These are phyloP conservation scores for Thomomys bottae DNA, from an alignment of 2,113 vertebrate species.

Conservation along the genomic window DNA sequence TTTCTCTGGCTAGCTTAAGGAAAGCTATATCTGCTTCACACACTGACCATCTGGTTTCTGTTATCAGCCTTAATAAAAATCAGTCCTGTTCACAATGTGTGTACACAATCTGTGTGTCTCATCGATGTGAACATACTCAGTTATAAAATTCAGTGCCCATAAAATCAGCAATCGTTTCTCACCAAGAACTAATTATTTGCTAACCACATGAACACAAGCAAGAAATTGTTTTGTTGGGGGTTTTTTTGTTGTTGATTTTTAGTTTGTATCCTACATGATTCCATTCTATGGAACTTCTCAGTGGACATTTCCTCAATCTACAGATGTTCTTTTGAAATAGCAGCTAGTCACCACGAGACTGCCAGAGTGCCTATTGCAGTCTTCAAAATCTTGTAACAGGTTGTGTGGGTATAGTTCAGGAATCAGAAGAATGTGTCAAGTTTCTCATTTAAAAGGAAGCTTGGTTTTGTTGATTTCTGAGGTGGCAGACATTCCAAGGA, in stretches of 20 bases:
- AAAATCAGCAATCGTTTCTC: not conserved
- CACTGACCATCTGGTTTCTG: constrained; percentile 42
- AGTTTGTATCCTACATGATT: not conserved
- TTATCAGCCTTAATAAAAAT: constrained; percentile 59
- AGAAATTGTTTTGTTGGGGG: too few relatives aligned
- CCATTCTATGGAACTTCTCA: not conserved
- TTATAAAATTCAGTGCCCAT: constrained; percentile 3
- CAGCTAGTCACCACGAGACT: not conserved
- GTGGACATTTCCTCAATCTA: constrained; percentile 18
- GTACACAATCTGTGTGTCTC: not conserved
- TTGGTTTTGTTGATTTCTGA: constrained; percentile 71
- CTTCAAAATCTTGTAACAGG: constrained; percentile 63
- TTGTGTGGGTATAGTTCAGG: constrained; percentile 70
- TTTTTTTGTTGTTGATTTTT: too few relatives aligned
- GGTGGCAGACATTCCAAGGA: constrained; percentile 72
- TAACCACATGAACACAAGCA: not conserved
- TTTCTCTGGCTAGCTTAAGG: constrained; percentile 26
- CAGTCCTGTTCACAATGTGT: not conserved
- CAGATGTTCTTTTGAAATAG: constrained; percentile 4
- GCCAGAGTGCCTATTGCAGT: not conserved
- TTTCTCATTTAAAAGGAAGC: constrained; percentile 69
- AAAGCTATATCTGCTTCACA: constrained; percentile 46
- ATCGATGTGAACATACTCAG: not conserved
- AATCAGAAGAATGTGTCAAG: constrained; percentile 67
- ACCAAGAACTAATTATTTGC: not conserved